Conservation (phyloP, 2,797 vertebrate species). For the Allobates femoralis region DNA sequence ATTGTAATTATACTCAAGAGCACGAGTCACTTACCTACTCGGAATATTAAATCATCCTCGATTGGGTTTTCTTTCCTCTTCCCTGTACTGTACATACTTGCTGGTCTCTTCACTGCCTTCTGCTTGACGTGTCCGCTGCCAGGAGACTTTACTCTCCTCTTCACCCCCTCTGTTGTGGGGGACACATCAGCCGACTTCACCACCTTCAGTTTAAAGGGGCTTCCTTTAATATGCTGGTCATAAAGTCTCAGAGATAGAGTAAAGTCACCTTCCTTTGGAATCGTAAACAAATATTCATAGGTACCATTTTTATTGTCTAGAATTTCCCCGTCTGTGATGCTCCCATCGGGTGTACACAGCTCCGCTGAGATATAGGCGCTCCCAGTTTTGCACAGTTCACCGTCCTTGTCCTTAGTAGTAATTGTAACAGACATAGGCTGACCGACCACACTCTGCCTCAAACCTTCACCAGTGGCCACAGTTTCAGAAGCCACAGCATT, state of each 20-base stretch:
- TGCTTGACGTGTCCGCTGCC: conserved; percentile 91
- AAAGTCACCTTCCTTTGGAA: conserved; percentile 89
- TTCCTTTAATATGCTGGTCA: conserved; percentile 94
- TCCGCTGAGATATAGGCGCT: conserved; percentile 89
- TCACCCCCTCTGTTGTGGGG: conserved; percentile 82
- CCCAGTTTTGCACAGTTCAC: conserved; percentile 92
- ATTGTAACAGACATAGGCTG: conserved; percentile 89
- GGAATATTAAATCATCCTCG: conserved; percentile 94
- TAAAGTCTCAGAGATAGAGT: conserved; percentile 90
- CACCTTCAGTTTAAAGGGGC: conserved; percentile 92
- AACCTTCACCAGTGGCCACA: conserved; percentile 90
- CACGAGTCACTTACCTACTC: conserved; percentile 82
- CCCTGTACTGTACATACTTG: conserved; percentile 96
- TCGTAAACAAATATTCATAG: conserved; percentile 90
- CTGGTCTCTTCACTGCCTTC: conserved; percentile 91
- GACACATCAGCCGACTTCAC: conserved; percentile 87
- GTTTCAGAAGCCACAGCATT: conserved; percentile 93
- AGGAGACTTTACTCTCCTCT: conserved; percentile 92
- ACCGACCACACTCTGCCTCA: conserved; percentile 89
- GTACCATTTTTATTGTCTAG: conserved; percentile 97
- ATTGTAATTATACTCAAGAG: background rate
- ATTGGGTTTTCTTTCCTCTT: conserved; percentile 96
- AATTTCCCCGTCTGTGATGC: conserved; percentile 86
- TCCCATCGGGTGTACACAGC: conserved; percentile 84
- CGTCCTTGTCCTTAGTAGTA: conserved; percentile 96